Conservation (phyloP, 2,797 vertebrate genomes). For the Chloroceryle inda region DNA sequence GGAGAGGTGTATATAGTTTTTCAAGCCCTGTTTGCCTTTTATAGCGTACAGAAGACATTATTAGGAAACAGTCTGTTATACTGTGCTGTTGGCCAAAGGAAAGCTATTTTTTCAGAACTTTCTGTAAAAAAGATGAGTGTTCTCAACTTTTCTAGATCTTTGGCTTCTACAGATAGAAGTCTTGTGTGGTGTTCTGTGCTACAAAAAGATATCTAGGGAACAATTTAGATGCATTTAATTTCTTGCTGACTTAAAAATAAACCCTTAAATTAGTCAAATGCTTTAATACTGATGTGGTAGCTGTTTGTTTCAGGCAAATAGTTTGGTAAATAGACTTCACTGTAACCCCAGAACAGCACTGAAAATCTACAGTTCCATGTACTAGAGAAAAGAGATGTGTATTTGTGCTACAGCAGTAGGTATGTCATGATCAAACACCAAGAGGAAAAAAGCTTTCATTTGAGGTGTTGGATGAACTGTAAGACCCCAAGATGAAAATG, state of each 20-base stretch:
- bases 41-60: background rate
- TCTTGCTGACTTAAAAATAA: slow-evolving; percentile 60
- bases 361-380: slow-evolving; percentile 38
- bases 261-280: slow-evolving; percentile 8
- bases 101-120: slow-evolving; percentile 50
- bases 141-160: slow-evolving; percentile 58
- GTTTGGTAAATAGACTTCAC: slow-evolving; percentile 1
- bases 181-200: slow-evolving; percentile 36
- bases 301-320: background rate
- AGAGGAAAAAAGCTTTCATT: background rate
- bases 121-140: slow-evolving; percentile 27
- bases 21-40: background rate
- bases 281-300: background rate
- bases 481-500: background rate
- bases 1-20: background rate
- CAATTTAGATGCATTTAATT: slow-evolving; percentile 31
- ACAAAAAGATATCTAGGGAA: slow-evolving; percentile 53
- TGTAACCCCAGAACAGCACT: background rate
- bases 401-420: background rate
- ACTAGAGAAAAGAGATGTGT: background rate
- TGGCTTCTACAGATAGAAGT: slow-evolving; percentile 38
- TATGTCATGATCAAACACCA: background rate
- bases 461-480: background rate
- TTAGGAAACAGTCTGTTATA: background rate
- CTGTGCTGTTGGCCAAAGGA: background rate